These are phyloP conservation scores for Orthosia cruda DNA, from an alignment of 2,888 invertebrate genomes.

Conservation along the genomic window DNA sequence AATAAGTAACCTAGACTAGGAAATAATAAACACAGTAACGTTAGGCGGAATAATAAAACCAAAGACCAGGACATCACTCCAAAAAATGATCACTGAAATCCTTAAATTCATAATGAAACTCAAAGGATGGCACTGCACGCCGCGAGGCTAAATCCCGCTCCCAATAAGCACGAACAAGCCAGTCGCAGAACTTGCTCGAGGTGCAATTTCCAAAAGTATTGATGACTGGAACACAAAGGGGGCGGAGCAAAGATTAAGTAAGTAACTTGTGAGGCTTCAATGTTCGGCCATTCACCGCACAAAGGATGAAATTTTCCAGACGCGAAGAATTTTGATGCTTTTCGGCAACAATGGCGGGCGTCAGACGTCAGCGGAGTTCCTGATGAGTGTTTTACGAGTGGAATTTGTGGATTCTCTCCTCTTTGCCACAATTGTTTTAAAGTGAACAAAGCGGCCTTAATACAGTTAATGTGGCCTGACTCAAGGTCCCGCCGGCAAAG, in stretches of 20 bases:
- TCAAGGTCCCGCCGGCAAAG: conserved; percentile 68
- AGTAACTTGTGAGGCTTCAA: conserved; percentile 86
- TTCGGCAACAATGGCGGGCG: conserved; percentile 79
- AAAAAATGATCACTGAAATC: conserved; percentile 19
- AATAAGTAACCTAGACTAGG: background rate
- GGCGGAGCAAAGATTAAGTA: conserved; percentile 84
- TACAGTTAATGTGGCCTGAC: conserved; percentile 77
- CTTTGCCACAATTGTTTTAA: conserved; percentile 81
- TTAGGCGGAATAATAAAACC: background rate
- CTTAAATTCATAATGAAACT: conserved; percentile 16
- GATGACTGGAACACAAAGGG: conserved; percentile 85
- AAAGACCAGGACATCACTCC: background rate
- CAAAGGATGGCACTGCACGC: conserved; percentile 34
- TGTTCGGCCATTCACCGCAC: conserved; percentile 79
- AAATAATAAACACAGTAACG: background rate
- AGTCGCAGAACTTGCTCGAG: conserved; percentile 72
- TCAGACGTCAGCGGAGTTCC: conserved; percentile 77
- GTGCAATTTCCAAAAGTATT: conserved; percentile 86
- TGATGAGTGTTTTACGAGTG: conserved; percentile 83
- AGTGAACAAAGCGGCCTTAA: conserved; percentile 74
- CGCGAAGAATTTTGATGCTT: conserved; percentile 85
- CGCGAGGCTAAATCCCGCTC: conserved; percentile 42
- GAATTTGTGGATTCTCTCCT: conserved; percentile 77
- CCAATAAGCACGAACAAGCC: conserved; percentile 72
- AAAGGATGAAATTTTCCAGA: conserved; percentile 86